phyloP scores from a whole-genome alignment of 2,888 invertebrate species.

The Microplitis deprimator region DNA sequence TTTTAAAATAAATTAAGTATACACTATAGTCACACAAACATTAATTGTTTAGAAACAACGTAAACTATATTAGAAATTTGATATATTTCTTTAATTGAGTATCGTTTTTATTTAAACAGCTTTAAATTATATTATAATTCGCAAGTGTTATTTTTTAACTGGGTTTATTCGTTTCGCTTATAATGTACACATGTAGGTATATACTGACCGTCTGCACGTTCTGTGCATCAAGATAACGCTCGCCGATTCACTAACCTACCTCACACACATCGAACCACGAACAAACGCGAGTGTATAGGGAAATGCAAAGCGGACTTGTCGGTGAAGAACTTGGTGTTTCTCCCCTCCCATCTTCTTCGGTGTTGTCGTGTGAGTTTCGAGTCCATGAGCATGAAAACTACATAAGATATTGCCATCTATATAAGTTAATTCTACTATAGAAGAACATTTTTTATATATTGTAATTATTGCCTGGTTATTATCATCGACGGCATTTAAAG shows the following conservation, averaged over 20 bases:
- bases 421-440: background rate
- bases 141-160: background rate
- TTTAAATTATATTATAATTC: background rate
- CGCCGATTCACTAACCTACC: constrained; percentile 69
- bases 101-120: background rate
- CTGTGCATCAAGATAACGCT: constrained; percentile 65
- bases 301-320: constrained; percentile 56
- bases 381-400: constrained; percentile 1
- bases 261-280: constrained; percentile 52
- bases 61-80: no score
- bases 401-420: background rate
- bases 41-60: no score
- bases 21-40: no score
- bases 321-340: constrained; percentile 36
- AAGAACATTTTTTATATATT: background rate
- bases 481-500: background rate
- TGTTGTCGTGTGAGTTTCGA: background rate
- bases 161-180: background rate
- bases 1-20: no score
- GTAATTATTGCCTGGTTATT: background rate
- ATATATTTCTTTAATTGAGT: background rate
- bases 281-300: constrained; percentile 38
- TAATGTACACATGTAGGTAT: constrained; percentile 58
- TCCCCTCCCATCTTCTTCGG: constrained; percentile 21
- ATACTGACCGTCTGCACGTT: constrained; percentile 62